Base-by-base conservation (phyloP, 2,888 invertebrate species). In the Odontocolon sp. region DNA sequence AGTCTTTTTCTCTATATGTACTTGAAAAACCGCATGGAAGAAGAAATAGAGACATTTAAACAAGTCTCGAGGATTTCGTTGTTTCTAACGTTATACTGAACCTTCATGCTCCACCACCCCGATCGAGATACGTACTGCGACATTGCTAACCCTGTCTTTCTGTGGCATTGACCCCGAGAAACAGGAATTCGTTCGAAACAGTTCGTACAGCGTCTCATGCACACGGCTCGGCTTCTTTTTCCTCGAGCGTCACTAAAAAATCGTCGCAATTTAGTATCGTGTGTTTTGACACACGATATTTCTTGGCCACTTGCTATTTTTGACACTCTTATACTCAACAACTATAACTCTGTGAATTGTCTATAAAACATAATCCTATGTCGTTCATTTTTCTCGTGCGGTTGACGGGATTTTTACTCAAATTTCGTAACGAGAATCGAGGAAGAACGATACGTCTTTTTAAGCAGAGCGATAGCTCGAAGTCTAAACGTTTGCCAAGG, bases 401-500 rank as follows among this genome's bases (percentile, higher is more conserved):
- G 9, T 4, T 16, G 16, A 31, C 18, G 9, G n/a, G 23, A 38
- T 38, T 11, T 38, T 57, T 23, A 23, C 38, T 36, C 14, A 31
- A 16, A 14, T 56, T 56, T 56, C 56, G 56, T 21, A 26, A 67
- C 31, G 18, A 21, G 38, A 40, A 21, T 23, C 14, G 11, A 16
- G 18, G 11, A 2, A 28, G 18, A 18, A 8, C 5, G 8, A 5
- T 52, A 14, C 23, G 38, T 47, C 11, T 57, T 23, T 26, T 50
- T 36, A 38, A 18, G 28, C 21, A 16, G 21, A 9, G 45, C 38
- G 72, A 52, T 47, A 72, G 54, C 57, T 66, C 42, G 33, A 3
- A 52, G 42, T 56, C 61, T 26, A 54, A 57, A 8, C 63, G 61
- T 54, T 69, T 63, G 68, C 68, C 68, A 74, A 61, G 68, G 64